phyloP scores from a whole-genome alignment of 2,888 invertebrate genomes.

The Caenorhabditis becei region DNA sequence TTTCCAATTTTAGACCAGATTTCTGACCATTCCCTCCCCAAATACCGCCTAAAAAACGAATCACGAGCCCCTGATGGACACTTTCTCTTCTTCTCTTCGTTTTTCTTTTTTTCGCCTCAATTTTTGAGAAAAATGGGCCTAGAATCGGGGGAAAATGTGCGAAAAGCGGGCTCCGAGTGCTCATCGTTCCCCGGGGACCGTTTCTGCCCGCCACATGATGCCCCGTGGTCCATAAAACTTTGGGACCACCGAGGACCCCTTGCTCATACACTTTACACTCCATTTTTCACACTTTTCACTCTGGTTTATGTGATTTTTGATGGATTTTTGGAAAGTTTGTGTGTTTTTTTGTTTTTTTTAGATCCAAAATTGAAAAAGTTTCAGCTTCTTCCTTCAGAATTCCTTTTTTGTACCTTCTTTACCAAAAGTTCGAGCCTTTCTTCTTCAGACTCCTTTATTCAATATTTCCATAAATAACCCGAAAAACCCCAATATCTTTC shows the following conservation, averaged over 20 bases:
- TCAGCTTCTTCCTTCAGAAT: too few species aligned
- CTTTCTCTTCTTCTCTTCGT: not conserved
- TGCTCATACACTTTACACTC: not conserved
- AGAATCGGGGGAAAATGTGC: not conserved
- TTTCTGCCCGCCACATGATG: not conserved
- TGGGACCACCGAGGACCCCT: not conserved
- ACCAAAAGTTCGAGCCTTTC: too few species aligned
- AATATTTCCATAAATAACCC: too few species aligned
- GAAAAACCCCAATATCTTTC: not conserved
- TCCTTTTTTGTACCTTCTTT: too few species aligned
- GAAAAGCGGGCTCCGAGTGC: not conserved
- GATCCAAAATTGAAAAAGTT: too few species aligned
- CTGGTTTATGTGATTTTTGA: not conserved
- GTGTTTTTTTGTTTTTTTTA: not conserved
- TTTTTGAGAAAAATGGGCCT: not conserved
- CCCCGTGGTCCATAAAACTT: not conserved
- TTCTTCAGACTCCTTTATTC: too few species aligned
- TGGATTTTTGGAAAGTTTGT: not conserved
- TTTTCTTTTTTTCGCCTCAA: not conserved
- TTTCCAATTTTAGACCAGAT: not conserved
- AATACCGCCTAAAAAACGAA: not conserved
- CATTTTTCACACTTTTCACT: not conserved
- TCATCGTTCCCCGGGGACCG: conserved; percentile 2
- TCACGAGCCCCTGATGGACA: conserved; percentile 10
- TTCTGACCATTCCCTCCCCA: not conserved